These are phyloP conservation scores for Sebastes fasciatus DNA, from an alignment of 2,113 vertebrate species.

Conservation along the genomic window DNA sequence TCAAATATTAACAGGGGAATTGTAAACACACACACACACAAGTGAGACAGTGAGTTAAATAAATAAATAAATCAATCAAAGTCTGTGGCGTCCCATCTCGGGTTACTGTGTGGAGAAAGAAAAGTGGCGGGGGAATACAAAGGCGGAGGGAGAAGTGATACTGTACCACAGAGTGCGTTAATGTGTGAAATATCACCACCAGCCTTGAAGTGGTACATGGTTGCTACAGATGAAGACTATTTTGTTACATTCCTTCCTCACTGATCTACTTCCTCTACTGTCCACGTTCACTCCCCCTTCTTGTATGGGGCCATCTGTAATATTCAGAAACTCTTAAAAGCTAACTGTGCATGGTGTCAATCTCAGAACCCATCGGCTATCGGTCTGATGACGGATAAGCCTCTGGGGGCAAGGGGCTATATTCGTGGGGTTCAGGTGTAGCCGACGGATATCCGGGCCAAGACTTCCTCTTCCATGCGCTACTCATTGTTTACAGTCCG, in stretches of 20 bases:
- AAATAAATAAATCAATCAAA: constrained; percentile 53
- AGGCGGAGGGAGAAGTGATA: constrained; percentile 21
- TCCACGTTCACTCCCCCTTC: background rate
- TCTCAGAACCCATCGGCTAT: too few species aligned
- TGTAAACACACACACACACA: constrained; percentile 63
- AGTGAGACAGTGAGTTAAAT: constrained; percentile 25
- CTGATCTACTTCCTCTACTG: background rate
- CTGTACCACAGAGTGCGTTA: background rate
- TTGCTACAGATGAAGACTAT: background rate
- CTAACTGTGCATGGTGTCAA: background rate
- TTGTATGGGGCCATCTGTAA: background rate
- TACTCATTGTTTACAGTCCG: too few species aligned
- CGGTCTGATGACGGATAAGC: too few species aligned
- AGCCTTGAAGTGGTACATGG: background rate
- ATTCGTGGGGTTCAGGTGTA: too few species aligned
- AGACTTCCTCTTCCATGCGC: too few species aligned
- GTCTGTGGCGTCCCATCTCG: constrained; percentile 17
- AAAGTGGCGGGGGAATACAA: constrained; percentile 10
- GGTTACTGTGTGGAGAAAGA: constrained; percentile 36
- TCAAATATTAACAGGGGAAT: constrained; percentile 75
- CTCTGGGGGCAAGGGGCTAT: too few species aligned
- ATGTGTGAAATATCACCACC: constrained; percentile 29
- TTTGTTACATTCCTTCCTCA: background rate
- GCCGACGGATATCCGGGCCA: too few species aligned
- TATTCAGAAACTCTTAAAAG: background rate